Evolutionary conservation across 2,888 invertebrate species (phyloP), one percentile per base, ranked within the genome.

Genomic region (Xanthia icteritia): DNA sequence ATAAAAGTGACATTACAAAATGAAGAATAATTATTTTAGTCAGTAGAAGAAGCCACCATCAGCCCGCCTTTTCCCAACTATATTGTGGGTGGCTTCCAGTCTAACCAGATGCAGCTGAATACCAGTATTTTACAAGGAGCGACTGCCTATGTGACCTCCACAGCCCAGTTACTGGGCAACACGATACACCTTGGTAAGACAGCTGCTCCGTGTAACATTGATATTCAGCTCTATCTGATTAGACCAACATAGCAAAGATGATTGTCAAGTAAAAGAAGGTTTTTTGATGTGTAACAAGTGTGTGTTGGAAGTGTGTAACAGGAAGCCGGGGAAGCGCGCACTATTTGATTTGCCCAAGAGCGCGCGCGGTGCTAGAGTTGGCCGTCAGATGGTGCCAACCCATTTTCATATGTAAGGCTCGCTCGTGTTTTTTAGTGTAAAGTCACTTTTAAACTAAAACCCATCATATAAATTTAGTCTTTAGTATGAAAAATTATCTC

Each of bases 401-500:
- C 42, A 42, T 42, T 42, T 42, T 31, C 31, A 31, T 2, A 31
- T 9, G 9, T 39, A 9, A 42, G 11, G 11, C 42, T 42, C 11
- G 42, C 42, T 42, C 42, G 42, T 42, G 39, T 42, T 9, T 31
- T 45, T 15, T 23, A 0, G 5, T 39, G 0, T 17, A 31, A 31
- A 31, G 60, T 61, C 45, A 70, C 56, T 82, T 56, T 45, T 64
- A 17, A 13, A 63, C 66, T 48, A 39, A 63, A 75, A 27, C 1
- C 5, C 0, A 54, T 63, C n/a, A 84, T 60, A 67, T 6, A 86
- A 66, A 58, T 31, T 73, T 76, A 80, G 77, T 73, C 58, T 79
- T 86, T 84, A 85, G n/a, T 67, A 81, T 71, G 58, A 81, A 81
- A 42, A 84, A 81, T 78, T 86, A 73, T 84, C 42, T 76, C 87